Base-by-base conservation (phyloP, 2,888 invertebrate species). In the Plagiodera versicolora region DNA sequence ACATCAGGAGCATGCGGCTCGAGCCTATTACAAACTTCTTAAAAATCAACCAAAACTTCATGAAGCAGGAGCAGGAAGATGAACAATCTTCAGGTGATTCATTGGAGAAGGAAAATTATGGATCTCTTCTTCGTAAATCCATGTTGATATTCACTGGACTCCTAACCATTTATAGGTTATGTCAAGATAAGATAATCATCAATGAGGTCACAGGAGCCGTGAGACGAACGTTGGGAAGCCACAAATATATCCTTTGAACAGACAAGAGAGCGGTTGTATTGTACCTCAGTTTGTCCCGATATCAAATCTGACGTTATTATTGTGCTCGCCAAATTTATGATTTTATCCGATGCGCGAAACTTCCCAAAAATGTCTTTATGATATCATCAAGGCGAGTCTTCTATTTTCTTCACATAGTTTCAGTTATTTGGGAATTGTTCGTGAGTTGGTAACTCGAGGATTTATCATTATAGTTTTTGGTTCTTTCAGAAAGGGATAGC, bases 341-440 rank as follows among this genome's bases (percentile, higher is more conserved):
- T 39, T 39, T 3, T 39, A 14, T 39, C 14, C 39, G 39, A 10
- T 39, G n/a, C 39, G 39, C n/a, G 14, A 39, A 39, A 39, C 39
- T 39, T 39, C 39, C 39, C 39, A 39, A 39, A 39, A 39, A 39
- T 39, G 39, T 39, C 14, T 39, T 39, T 39, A 39, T 39, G 39
- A 39, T 39, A 39, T 39, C 39, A 39, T 39, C 39, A 14, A 39
- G 14, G 14, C 39, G 1, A 39, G 11, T 11, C 32, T 32, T 32
- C 11, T 11, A 1, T 39, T 39, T 39, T 39, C 39, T 39, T 14
- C 39, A 39, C 39, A 39, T 39, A 39, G 39, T 39, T 39, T 39
- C 39, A 39, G 39, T 39, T 39, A 39, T 39, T 39, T 14, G n/a
- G 14, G 39, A 39, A 14, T 39, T 11, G 39, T n/a, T 39, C 14